phyloP scores from a whole-genome alignment of 2,888 invertebrate genomes.

The Eristalinus aeneus region DNA sequence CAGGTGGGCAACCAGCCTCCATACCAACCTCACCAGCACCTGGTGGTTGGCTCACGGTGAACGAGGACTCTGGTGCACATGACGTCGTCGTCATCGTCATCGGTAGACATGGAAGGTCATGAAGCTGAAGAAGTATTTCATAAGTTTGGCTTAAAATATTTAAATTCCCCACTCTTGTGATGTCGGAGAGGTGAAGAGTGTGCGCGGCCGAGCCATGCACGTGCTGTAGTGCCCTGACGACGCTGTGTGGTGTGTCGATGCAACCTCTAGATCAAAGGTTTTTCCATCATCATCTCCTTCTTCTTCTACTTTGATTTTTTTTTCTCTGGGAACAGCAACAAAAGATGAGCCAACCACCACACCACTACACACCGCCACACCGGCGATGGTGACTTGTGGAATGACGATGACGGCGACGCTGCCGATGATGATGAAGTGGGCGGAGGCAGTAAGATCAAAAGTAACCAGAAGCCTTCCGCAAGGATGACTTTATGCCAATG shows the following conservation, averaged over 20 bases:
- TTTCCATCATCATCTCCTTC: conserved; percentile 13
- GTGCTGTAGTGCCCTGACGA: conserved; percentile 24
- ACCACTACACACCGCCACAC: no score
- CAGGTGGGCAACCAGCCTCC: conserved; percentile 43
- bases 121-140: conserved; percentile 66
- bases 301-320: conserved; percentile 24
- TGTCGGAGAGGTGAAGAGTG: conserved; percentile 15
- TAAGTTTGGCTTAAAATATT: conserved; percentile 64
- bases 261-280: conserved; percentile 69
- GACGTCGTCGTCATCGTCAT: background rate
- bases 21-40: conserved; percentile 15
- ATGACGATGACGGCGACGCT: background rate
- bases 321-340: conserved; percentile 36
- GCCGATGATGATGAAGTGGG: background rate
- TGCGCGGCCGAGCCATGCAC: conserved; percentile 44
- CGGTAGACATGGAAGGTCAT: conserved; percentile 64
- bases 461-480: conserved; percentile 66
- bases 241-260: conserved; percentile 44
- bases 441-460: conserved; percentile 61
- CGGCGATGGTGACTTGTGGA: background rate
- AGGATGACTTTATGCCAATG: conserved; percentile 67
- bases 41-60: conserved; percentile 15
- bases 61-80: conserved; percentile 28
- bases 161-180: conserved; percentile 48
- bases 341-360: conserved; percentile 8